phyloP scores from a whole-genome alignment of 2,888 invertebrate species.

The Leptarthrus brevirostris region DNA sequence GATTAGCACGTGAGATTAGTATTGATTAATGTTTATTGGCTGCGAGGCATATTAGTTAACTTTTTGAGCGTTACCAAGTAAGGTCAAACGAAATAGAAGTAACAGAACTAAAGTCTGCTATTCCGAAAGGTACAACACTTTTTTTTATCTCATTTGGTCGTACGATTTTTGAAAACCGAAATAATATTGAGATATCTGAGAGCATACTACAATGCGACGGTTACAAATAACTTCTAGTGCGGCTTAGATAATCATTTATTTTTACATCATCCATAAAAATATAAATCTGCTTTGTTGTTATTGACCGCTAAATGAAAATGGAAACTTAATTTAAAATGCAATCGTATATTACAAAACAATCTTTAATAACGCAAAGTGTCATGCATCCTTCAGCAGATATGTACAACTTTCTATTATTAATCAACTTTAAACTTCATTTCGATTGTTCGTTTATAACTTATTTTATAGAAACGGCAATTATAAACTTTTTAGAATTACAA shows the following conservation, averaged over 20 bases:
- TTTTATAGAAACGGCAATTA: background rate
- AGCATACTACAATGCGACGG: no score
- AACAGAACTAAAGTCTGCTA: no score
- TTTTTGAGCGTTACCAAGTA: no score
- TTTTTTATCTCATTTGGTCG: no score
- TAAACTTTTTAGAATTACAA: slow-evolving; percentile 1
- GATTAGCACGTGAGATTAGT: no score
- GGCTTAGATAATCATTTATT: slow-evolving; percentile 44
- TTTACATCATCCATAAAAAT: slow-evolving; percentile 36
- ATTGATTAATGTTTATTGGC: no score
- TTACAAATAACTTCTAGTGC: no score
- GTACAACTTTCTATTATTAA: slow-evolving; percentile 20
- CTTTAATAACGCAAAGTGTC: background rate
- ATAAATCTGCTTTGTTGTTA: slow-evolving; percentile 8
- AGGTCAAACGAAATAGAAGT: no score
- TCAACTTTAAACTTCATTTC: slow-evolving; percentile 14
- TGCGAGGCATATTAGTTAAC: no score
- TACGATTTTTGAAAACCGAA: no score
- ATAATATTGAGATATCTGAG: no score
- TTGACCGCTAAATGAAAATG: slow-evolving; percentile 33
- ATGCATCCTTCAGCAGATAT: slow-evolving; percentile 16
- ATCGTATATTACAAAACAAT: background rate
- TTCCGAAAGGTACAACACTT: no score
- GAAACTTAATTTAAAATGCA: slow-evolving; percentile 26
- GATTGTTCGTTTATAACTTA: slow-evolving; percentile 23